Evolutionary conservation across 2,797 vertebrate species (phyloP), one percentile per base, ranked within the genome.

Genomic region (Molossus alvarezi): DNA sequence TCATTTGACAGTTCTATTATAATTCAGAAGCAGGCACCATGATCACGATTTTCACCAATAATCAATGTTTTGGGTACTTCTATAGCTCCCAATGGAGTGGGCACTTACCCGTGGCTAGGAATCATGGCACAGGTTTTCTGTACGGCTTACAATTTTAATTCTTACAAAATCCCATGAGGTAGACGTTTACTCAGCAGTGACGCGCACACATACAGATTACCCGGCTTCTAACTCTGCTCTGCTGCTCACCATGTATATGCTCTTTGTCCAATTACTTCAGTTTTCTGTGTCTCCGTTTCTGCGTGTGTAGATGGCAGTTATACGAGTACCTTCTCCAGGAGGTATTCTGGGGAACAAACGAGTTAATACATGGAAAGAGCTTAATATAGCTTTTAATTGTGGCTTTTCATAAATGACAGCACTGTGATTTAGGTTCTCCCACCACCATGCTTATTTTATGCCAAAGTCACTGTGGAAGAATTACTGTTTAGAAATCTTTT

Each of bases 1-100:
- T 33, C 69, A 53, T 62, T 91, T 88, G 67, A 27, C 51, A 88
- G 84, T 76, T 86, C 17, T 67, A 57, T 73, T 90, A 4, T n/a
- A 41, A 21, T 77, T 75, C 45, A 79, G n/a, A 79, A 67, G 18
- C n/a, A 33, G 55, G 82, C 9, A 6, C 21, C 6, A 4, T 9
- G 58, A 65, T 25, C 1, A 0, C 10, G 69, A n/a, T 60, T 64
- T 73, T 51, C 27, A 41, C 53, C 21, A 8, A 9, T 13, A 33
- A 23, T 58, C 17, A 18, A 13, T n/a, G 1, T 71, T 23, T 2
- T 23, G 13, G 57, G 29, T 37, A 29, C 55, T 8, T 5, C 21
- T 1, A 11, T 57, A 23, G 27, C 27, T 29, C 6, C 51, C 10
- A 2, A 9, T 13, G 51, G 60, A 51, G 33, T 79, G n/a, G n/a